Base-by-base conservation (phyloP, 30 jellyfish, hydroid and myxozoan genomes). In the Morbakka virulenta region DNA sequence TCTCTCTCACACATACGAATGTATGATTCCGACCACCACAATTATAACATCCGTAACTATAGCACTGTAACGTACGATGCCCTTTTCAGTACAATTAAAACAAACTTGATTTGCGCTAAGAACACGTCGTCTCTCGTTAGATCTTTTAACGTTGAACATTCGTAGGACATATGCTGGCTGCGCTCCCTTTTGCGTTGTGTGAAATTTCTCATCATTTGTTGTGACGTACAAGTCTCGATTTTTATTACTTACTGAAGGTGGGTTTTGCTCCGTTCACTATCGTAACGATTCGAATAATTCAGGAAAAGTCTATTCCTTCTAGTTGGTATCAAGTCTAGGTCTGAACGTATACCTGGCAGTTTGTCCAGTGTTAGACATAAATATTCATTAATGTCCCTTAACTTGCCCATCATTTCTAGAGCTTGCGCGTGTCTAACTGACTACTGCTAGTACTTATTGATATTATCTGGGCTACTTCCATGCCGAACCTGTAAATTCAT, bases 231-330 rank as follows among this genome's bases (percentile, higher is more conserved):
- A n/a, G n/a, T n/a, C n/a, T n/a, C n/a, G n/a, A n/a, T n/a, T n/a
- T n/a, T n/a, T n/a, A n/a, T n/a, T n/a, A n/a, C n/a, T n/a, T n/a
- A n/a, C n/a, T n/a, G n/a, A n/a, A n/a, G n/a, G 13, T 13, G 77
- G 77, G 77, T 65, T 65, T 29, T 69, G 11, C 69, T 65, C 77
- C 6, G 69, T 65, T 69, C 77, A 65, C 31, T 65, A 11, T 13
- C 71, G 69, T 24, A 65, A 69, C 14, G 77, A 24, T 13, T 65
- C 69, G 9, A 28, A 4, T 22, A 65, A 24, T 4, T 22, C n/a
- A 23, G 68, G 71, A 65, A 65, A 65, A 17, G 20, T 24, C 77
- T 69, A 65, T 6, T 28, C 14, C 6, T 65, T 17, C 77, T 69
- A 65, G 11, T 65, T 27, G 6, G 26, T 24, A 24, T 65, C 77